These are phyloP conservation scores for Limnephilus auricula DNA, from an alignment of 2,888 invertebrate species.

Conservation along the genomic window DNA sequence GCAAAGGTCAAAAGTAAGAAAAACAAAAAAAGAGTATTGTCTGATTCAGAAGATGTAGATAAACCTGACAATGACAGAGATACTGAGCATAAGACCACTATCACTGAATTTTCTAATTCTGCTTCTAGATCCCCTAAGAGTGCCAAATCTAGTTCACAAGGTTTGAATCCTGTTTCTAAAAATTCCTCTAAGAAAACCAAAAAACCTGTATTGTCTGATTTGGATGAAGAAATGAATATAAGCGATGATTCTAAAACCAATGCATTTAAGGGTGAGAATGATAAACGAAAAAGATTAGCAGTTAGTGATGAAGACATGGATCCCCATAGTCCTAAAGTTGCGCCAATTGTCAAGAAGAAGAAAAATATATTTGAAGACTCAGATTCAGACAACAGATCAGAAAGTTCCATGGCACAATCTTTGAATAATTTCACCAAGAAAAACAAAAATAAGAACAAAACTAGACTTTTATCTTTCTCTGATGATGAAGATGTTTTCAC, in stretches of 20 bases:
- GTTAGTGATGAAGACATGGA: constrained; percentile 25
- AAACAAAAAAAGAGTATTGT: constrained; percentile 21
- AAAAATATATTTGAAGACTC: constrained; percentile 14
- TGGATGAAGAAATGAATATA: neutral
- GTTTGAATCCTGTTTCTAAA: neutral
- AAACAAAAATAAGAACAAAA: constrained; percentile 11
- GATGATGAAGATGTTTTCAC: neutral
- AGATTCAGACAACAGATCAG: neutral
- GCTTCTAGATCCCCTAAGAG: neutral
- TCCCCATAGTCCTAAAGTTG: neutral
- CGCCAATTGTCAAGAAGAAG: constrained; percentile 14
- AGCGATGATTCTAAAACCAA: neutral
- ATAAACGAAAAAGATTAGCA: neutral
- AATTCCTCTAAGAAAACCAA: constrained; percentile 15
- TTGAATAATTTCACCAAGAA: neutral
- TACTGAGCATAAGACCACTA: neutral
- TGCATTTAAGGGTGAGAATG: neutral
- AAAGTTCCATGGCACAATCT: neutral
- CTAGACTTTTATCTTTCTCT: neutral
- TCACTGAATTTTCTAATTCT: neutral
- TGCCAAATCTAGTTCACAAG: neutral
- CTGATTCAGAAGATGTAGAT: constrained; percentile 41
- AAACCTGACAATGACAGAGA: constrained; percentile 5
- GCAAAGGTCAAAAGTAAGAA: neutral
- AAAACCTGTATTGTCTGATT: constrained; percentile 15